phyloP scores from a whole-genome alignment of 2,888 invertebrate species.

The Proisotoma minuta region DNA sequence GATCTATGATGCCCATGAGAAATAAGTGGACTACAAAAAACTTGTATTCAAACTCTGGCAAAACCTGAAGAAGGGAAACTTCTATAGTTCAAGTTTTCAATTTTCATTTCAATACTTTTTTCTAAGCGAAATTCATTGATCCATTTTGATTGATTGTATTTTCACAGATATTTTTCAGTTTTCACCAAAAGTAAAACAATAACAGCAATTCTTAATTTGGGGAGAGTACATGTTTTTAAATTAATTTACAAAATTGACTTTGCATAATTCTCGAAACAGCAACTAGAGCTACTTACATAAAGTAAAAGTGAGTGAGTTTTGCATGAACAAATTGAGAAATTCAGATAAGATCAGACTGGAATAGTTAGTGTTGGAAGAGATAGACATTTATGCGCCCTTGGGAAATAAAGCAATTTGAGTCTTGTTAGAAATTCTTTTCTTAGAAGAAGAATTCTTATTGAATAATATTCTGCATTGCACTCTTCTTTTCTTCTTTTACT shows the following conservation, averaged over 20 bases:
- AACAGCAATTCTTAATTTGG: no score
- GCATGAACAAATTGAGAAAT: no score
- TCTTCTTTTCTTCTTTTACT: not conserved
- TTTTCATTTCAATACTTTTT: no score
- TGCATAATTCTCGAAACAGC: not conserved
- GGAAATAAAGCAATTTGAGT: constrained; percentile 16
- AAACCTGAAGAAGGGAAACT: no score
- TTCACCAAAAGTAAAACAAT: no score
- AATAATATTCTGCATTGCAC: not conserved
- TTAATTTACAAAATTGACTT: not conserved
- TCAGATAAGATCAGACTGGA: not conserved
- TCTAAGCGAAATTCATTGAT: no score
- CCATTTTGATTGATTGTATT: no score
- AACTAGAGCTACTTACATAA: no score
- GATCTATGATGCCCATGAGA: not conserved
- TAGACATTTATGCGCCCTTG: not conserved
- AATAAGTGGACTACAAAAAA: not conserved
- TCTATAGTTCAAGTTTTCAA: no score
- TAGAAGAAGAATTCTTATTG: not conserved
- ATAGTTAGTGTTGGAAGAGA: not conserved
- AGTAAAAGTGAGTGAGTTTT: no score
- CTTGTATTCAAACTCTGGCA: no score
- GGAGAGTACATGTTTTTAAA: not conserved
- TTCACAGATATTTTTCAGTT: no score
- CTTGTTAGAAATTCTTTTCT: not conserved